Conservation (phyloP, 2,888 invertebrate species). For the Napeogenes sylphis region DNA sequence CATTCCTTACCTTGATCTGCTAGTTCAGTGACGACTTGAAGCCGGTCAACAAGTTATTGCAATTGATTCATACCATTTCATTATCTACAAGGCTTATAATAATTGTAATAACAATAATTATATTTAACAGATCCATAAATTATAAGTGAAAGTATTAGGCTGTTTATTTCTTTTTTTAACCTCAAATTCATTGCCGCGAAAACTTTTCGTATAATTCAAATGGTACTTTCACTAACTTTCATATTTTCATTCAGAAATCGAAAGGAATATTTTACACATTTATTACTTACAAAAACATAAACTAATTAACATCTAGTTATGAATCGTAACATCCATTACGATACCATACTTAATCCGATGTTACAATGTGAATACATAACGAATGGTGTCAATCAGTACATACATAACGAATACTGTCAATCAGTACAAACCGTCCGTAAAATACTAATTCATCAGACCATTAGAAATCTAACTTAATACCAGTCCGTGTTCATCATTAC, state of each 20-base stretch:
- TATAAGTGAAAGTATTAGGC: too few relatives aligned
- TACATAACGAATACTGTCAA: conserved; percentile 17
- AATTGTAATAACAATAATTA: too few relatives aligned
- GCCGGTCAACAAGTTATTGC: conserved; percentile 14
- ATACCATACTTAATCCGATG: not conserved
- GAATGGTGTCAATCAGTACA: conserved; percentile 10
- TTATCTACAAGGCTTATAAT: not conserved
- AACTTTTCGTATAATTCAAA: conserved; percentile 11
- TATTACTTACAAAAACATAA: conserved; percentile 1
- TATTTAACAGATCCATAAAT: too few relatives aligned
- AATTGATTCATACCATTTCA: not conserved
- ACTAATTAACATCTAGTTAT: conserved; percentile 1
- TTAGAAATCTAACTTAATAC: too few relatives aligned
- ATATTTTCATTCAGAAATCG: conserved; percentile 8
- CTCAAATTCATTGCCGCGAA: not conserved
- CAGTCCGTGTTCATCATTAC: too few relatives aligned
- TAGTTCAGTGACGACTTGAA: conserved; percentile 20
- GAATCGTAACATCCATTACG: conserved; percentile 1
- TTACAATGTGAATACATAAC: conserved; percentile 25
- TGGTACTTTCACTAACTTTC: conserved; percentile 27
- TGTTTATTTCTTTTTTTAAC: too few relatives aligned
- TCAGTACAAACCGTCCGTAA: too few relatives aligned
- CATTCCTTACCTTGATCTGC: conserved; percentile 21
- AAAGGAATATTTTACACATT: conserved; percentile 2
- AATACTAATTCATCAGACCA: too few relatives aligned